phyloP scores from a whole-genome alignment of 2,797 vertebrate genomes.

The Antrozous pallidus region DNA sequence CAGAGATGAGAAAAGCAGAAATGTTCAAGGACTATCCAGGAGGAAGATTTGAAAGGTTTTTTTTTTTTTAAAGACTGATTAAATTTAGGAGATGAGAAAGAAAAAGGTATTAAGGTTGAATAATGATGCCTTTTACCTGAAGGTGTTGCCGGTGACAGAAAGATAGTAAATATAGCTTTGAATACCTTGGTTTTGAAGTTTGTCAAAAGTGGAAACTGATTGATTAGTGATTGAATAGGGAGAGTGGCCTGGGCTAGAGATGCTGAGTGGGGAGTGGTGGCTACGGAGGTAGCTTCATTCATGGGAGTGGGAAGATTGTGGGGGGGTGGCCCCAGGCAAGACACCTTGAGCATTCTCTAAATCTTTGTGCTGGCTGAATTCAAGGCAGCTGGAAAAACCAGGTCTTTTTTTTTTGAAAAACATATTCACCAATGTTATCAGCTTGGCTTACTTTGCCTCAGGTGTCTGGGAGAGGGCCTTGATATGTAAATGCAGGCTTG shows the following conservation, averaged over 20 bases:
- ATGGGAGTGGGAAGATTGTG: not conserved
- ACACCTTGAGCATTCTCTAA: too few species aligned
- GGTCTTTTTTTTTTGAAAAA: too few species aligned
- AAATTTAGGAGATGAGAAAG: not conserved
- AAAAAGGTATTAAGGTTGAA: not conserved
- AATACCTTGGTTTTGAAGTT: not conserved
- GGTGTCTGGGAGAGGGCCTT: too few species aligned
- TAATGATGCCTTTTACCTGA: not conserved
- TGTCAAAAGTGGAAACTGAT: not conserved
- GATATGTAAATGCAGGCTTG: too few species aligned
- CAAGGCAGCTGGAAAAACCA: too few species aligned
- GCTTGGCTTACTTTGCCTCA: too few species aligned
- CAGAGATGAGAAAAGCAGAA: not conserved
- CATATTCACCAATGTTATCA: too few species aligned
- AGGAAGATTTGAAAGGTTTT: not conserved
- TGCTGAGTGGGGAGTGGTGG: not conserved
- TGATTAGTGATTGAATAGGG: not conserved
- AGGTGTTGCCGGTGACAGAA: not conserved
- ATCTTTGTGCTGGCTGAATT: too few species aligned
- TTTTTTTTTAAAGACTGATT: slow-evolving; percentile 19
- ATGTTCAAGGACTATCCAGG: not conserved
- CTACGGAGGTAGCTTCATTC: not conserved
- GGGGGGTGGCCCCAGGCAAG: too few species aligned
- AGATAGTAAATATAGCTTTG: not conserved
- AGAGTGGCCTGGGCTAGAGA: not conserved